Conservation (phyloP, 2,797 vertebrate genomes). For the Chaetophractus vellerosus region DNA sequence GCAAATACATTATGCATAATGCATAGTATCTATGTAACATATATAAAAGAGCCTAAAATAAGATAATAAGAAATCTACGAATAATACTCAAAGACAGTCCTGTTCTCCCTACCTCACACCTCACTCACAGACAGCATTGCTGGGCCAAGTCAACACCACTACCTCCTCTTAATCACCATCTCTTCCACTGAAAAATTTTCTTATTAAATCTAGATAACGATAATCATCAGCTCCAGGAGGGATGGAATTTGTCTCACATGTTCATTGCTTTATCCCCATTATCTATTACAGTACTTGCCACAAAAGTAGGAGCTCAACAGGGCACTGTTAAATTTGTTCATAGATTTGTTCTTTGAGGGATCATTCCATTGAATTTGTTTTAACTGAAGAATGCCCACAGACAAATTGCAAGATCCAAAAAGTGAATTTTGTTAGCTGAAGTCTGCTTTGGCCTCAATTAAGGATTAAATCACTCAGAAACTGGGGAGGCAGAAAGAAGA, state of each 20-base stretch:
- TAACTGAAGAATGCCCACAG: not conserved
- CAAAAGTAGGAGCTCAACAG: not conserved
- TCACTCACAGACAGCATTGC: constrained; percentile 15
- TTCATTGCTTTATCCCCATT: constrained; percentile 21
- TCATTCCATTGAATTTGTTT: not conserved
- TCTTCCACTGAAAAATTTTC: not conserved
- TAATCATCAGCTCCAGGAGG: not conserved
- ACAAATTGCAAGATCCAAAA: constrained; percentile 51
- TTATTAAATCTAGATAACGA: not conserved
- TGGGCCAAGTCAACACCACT: too few species aligned
- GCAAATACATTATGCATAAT: not conserved
- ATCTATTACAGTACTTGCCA: constrained; percentile 46
- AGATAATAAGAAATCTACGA: not conserved
- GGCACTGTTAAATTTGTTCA: not conserved
- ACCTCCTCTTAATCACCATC: not conserved
- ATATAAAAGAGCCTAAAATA: not conserved
- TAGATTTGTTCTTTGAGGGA: not conserved
- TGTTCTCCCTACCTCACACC: not conserved
- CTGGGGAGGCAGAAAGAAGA: not conserved
- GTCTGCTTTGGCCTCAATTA: not conserved
- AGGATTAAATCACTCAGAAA: constrained; percentile 7
- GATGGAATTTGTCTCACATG: not conserved
- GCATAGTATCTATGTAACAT: not conserved
- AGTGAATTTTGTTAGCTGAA: constrained; percentile 38
- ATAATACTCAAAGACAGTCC: constrained; percentile 15